phyloP scores from a whole-genome alignment of 2,888 invertebrate genomes.

The Antheraea yamamai region DNA sequence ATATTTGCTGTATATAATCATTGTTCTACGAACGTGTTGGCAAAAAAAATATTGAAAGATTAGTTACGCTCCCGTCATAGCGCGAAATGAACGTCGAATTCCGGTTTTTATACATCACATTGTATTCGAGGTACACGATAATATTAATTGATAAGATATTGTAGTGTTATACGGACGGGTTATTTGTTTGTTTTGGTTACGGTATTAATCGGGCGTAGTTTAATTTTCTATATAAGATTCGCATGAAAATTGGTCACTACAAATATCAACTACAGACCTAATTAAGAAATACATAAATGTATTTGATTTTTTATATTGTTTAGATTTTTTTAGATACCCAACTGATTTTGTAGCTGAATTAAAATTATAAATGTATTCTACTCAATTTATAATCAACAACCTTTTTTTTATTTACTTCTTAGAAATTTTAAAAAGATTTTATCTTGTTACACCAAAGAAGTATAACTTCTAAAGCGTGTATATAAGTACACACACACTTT shows the following conservation, averaged over 20 bases:
- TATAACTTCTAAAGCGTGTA: no score
- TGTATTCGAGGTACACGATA: conserved; percentile 27
- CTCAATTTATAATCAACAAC: no score
- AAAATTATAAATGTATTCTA: no score
- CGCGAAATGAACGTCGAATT: background rate
- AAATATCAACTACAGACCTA: background rate
- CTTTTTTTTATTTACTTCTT: no score
- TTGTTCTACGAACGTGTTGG: conserved; percentile 35
- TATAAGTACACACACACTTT: no score
- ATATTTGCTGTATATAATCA: conserved; percentile 32
- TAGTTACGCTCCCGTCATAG: background rate
- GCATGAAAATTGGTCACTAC: background rate
- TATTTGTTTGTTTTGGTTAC: background rate
- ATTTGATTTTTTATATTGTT: background rate
- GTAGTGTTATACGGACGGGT: background rate
- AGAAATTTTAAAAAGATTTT: no score
- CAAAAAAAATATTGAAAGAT: conserved; percentile 33
- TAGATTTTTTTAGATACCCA: no score
- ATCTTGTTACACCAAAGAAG: no score
- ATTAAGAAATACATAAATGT: background rate
- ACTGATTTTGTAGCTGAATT: no score
- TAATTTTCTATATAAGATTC: background rate
- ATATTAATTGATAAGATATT: conserved; percentile 29
- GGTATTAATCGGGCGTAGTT: background rate
- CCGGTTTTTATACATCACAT: conserved; percentile 21